A percentile compares a stretch with the other conserved stretches of the same genome.
phyloP scores from a whole-genome alignment of 2,113 vertebrate species.

The rat (Rattus norvegicus) region GRCr8 NC_086039.1:140613501-140614000 shows the following conservation, averaged over 20 bases:
- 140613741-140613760: conserved; percentile 46
- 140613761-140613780: conserved; percentile 56
- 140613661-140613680: not conserved
- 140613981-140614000: not conserved
- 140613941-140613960: not conserved
- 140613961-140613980: not conserved
- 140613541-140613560: conserved; percentile 52
- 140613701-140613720: not conserved
- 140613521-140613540: conserved; percentile 63
- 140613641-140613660: not conserved
- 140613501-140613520: conserved; percentile 43
- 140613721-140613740: rapidly evolving
- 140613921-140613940: conserved; percentile 8
- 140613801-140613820: not conserved
- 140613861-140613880: not conserved
- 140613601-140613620: not conserved
- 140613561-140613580: not conserved
- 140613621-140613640: not conserved
- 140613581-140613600: not conserved
- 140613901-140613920: not conserved
- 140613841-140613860: rapidly evolving
- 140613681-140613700: not conserved
- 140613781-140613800: not conserved
- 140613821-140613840: not conserved
- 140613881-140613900: not conserved